phyloP scores from a whole-genome alignment of 2,113 vertebrate species.

The Ammodytes marinus region DNA sequence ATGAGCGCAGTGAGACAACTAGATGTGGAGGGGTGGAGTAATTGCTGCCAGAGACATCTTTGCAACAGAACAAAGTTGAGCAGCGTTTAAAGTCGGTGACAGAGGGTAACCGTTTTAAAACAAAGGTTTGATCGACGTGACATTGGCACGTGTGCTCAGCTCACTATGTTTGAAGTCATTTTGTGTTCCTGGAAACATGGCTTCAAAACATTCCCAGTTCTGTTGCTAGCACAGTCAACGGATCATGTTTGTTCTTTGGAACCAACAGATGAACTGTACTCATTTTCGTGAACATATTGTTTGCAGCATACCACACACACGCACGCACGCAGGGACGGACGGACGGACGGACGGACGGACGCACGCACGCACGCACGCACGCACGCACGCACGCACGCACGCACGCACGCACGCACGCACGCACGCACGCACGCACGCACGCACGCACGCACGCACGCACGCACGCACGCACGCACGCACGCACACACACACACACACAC shows the following conservation, averaged over 20 bases:
- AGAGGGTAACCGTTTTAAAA: background rate
- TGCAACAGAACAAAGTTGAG: background rate
- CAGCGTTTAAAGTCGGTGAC: background rate
- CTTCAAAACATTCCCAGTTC: background rate
- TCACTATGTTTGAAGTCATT: background rate
- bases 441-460: too few species aligned
- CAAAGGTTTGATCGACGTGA: background rate
- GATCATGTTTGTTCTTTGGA: background rate
- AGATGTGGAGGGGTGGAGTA: background rate
- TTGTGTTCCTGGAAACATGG: background rate
- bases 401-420: too few species aligned
- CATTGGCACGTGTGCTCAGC: background rate
- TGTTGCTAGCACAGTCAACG: background rate
- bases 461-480: too few species aligned
- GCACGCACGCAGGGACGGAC: too few species aligned
- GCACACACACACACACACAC: too few species aligned
- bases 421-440: too few species aligned
- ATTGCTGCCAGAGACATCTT: slow-evolving; percentile 8
- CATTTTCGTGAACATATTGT: too few species aligned
- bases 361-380: too few species aligned
- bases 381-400: too few species aligned
- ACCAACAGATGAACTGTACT: background rate
- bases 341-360: too few species aligned
- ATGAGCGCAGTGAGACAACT: slow-evolving; percentile 11
- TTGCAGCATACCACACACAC: too few species aligned